Percentiles rank a stretch among this genome's conserved stretches.
phyloP scores from a whole-genome alignment of 2,113 vertebrate species.

The Cariama cristata region DNA sequence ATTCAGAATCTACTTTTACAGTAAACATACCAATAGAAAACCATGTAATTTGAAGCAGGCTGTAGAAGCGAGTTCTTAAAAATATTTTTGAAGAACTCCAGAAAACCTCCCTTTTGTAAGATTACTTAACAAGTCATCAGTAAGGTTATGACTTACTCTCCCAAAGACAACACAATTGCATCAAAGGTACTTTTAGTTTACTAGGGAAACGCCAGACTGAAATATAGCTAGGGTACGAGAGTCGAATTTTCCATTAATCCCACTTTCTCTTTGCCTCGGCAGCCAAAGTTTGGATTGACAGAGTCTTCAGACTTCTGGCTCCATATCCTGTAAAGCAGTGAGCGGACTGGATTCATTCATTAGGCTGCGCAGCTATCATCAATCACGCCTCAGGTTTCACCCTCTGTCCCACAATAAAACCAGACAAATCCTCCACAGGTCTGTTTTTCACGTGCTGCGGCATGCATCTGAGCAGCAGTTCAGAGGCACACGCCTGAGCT shows the following conservation, averaged over 20 bases:
- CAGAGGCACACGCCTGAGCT: not conserved
- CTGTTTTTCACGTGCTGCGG: not conserved
- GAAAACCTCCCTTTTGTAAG: not conserved
- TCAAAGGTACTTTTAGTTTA: not conserved
- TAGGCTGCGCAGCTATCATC: not conserved
- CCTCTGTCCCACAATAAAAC: not conserved
- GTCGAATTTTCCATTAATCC: not conserved
- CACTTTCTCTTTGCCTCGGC: not conserved
- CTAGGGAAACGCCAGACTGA: not conserved
- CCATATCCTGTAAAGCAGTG: not conserved
- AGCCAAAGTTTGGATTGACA: not conserved
- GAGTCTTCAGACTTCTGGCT: not conserved
- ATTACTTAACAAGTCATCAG: not conserved
- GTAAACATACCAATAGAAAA: not conserved
- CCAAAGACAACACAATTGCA: not conserved
- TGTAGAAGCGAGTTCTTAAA: not conserved
- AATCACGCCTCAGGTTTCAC: not conserved
- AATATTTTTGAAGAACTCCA: not conserved
- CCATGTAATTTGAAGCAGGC: not conserved
- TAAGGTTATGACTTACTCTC: not conserved
- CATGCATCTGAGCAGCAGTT: not conserved
- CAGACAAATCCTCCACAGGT: not conserved
- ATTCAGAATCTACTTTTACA: not conserved
- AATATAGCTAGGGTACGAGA: not conserved
- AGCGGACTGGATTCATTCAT: not conserved